Conservation (phyloP, 2,113 vertebrate genomes). For the Phrynosoma blainvillii region DNA sequence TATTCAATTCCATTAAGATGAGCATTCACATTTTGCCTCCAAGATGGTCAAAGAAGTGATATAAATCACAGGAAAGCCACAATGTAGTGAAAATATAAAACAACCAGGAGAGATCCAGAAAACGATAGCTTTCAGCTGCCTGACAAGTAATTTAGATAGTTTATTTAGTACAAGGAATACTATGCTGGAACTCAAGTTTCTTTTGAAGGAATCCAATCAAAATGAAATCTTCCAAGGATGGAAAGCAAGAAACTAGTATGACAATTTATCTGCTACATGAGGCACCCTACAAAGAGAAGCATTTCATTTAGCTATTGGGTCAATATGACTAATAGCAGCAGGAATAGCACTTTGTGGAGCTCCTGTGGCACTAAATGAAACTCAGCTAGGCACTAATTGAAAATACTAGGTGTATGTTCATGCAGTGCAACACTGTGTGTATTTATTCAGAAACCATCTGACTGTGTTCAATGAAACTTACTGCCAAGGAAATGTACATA, state of each 20-base stretch:
- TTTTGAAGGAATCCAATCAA: background rate
- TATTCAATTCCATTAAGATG: background rate
- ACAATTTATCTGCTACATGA: background rate
- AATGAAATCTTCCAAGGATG: background rate
- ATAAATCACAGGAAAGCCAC: background rate
- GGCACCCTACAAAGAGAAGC: background rate
- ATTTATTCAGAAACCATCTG: background rate
- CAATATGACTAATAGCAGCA: slow-evolving; percentile 10
- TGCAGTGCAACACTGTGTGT: background rate
- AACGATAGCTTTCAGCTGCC: too few species aligned
- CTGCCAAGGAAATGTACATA: background rate
- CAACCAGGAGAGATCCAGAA: background rate
- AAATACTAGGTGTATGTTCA: background rate
- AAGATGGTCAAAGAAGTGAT: background rate
- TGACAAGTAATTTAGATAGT: background rate
- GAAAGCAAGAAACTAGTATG: background rate
- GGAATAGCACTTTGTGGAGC: background rate
- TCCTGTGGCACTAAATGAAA: background rate
- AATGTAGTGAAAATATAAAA: background rate
- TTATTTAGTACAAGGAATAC: background rate
- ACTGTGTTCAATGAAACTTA: background rate
- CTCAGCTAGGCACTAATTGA: background rate
- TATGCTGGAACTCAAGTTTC: background rate
- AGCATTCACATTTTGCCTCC: background rate
- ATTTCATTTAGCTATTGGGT: slow-evolving; percentile 16